phyloP scores from a whole-genome alignment of 2,888 invertebrate species.

The Oeneis ivallda region DNA sequence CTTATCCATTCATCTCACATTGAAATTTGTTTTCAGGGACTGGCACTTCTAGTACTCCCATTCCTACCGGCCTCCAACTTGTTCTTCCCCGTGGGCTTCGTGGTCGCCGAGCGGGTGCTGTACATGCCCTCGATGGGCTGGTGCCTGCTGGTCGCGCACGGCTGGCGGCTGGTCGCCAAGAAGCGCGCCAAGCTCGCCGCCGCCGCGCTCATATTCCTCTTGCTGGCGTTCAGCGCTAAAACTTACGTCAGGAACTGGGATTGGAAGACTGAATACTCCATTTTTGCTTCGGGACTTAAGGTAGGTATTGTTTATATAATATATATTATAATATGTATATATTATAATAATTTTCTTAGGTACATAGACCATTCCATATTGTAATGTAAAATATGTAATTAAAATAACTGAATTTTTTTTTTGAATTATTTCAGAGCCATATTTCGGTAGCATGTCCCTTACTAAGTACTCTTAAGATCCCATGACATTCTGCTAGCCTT shows the following conservation, averaged over 20 bases:
- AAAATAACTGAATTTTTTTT: too few relatives aligned
- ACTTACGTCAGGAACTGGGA: constrained; percentile 94
- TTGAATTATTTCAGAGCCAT: too few relatives aligned
- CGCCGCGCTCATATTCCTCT: constrained; percentile 85
- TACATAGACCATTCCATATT: too few relatives aligned
- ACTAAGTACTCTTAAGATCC: constrained; percentile 84
- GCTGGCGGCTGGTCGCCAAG: constrained; percentile 87
- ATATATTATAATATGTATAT: too few relatives aligned
- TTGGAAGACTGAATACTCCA: constrained; percentile 95
- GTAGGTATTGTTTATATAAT: too few relatives aligned
- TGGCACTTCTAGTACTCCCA: constrained; percentile 93
- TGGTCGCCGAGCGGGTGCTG: constrained; percentile 96
- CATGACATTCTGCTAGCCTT: too few relatives aligned
- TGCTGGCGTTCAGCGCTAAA: constrained; percentile 91
- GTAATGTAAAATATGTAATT: too few relatives aligned
- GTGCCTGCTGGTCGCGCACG: constrained; percentile 94
- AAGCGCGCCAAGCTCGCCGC: constrained; percentile 85
- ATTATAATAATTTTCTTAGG: too few relatives aligned
- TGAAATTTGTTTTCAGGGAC: constrained; percentile 82
- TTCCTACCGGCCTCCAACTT: constrained; percentile 98
- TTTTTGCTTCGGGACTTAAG: constrained; percentile 95
- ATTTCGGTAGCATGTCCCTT: too few relatives aligned
- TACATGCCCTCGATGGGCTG: constrained; percentile 99
- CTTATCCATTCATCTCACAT: too few relatives aligned
- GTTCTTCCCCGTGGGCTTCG: constrained; percentile 98